Conservation (phyloP, 2,113 vertebrate species). For the Dasyprocta punctata region DNA sequence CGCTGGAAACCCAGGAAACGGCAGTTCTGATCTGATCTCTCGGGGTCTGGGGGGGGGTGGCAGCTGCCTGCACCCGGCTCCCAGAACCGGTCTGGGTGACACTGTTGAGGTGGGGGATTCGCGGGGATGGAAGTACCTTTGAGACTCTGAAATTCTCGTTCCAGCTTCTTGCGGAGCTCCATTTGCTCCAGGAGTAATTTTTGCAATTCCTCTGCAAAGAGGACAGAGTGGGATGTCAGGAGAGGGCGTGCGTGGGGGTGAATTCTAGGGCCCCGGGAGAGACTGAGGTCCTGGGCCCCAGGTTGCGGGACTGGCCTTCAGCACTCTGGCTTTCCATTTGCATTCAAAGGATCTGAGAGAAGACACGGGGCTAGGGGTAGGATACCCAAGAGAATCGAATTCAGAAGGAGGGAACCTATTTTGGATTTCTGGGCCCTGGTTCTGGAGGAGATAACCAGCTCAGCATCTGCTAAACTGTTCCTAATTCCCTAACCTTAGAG, state of each 20-base stretch:
- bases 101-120: neutral
- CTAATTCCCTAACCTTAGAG: neutral
- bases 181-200: conserved; percentile 97
- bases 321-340: neutral
- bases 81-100: neutral
- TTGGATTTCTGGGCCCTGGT: neutral
- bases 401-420: neutral
- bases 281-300: neutral
- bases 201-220: conserved; percentile 94
- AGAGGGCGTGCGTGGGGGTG: too few relatives aligned
- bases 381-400: neutral
- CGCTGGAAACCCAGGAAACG: neutral
- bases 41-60: neutral
- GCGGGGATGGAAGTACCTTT: conserved; percentile 90
- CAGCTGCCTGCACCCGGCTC: neutral
- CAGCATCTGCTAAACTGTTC: neutral
- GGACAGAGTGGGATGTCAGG: conserved; percentile 11
- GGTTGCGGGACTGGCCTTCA: neutral
- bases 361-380: neutral
- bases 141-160: conserved; percentile 97
- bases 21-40: neutral
- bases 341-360: neutral
- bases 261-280: neutral
- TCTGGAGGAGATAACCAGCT: neutral
- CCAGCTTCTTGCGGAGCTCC: conserved; percentile 97